A percentile compares a stretch with the other conserved stretches of the same genome.
phyloP scores from a whole-genome alignment of 2,888 invertebrate species.

The Girardia tigrina region DNA sequence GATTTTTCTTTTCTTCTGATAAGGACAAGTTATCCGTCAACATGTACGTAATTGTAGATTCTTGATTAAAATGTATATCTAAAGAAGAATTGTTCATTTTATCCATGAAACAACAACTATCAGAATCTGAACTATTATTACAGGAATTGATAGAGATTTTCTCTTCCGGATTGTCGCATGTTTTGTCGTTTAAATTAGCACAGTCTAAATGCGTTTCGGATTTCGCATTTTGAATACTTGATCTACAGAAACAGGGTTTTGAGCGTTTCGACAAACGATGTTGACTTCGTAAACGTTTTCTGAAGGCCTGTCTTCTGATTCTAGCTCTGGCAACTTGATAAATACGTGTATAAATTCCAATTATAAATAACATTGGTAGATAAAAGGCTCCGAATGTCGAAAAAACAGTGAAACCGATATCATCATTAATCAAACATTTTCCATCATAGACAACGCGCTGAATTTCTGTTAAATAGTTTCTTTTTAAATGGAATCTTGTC shows the following conservation, averaged over 20 bases:
- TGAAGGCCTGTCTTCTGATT: constrained; percentile 56
- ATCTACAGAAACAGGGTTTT: not conserved
- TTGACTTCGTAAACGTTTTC: not conserved
- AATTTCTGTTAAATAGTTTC: not conserved
- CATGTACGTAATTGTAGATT: not conserved
- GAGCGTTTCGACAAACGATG: not conserved
- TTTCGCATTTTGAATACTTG: not conserved
- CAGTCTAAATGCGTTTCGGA: not conserved
- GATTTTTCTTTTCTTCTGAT: not conserved
- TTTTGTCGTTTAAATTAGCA: not conserved
- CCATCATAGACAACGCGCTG: constrained; percentile 38
- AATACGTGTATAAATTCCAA: constrained; percentile 90
- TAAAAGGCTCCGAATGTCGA: constrained; percentile 94
- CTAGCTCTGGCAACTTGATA: constrained; percentile 74
- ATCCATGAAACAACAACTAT: not conserved
- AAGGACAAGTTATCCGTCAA: not conserved
- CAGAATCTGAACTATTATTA: not conserved
- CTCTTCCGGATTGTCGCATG: not conserved
- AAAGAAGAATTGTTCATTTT: not conserved
- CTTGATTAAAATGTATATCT: not conserved
- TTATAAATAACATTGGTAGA: constrained; percentile 78
- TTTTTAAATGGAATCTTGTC: constrained; percentile 61
- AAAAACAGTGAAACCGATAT: constrained; percentile 71
- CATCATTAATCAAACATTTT: constrained; percentile 80
- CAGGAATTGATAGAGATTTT: not conserved